Base-by-base conservation (phyloP, 2,113 vertebrate genomes). In the Hirundichthys speculiger region DNA sequence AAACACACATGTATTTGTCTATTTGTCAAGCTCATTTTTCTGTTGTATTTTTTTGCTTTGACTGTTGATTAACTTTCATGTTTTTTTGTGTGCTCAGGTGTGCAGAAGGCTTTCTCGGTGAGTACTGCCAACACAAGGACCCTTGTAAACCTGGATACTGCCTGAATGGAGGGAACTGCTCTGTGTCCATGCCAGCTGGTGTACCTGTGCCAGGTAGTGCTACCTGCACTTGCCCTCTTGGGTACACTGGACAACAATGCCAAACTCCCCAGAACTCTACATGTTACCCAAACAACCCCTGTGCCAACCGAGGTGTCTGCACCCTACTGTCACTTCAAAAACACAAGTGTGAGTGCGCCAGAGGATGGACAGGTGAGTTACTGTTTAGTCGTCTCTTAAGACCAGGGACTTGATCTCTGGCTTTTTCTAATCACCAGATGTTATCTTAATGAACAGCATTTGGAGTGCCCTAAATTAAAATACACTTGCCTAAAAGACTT, bases 91-190 rank as follows among this genome's bases (percentile, higher is more conserved):
- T 89, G 43, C 79, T 18, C 85, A 98, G 96, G 83, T 98, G 96
- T 87, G 89, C 84, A 5, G 87, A 93, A 38, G 96, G 95, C 62
- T 98, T 93, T 73, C 82, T 96, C 73, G 96, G 96, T 49, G 94
- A 96, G 52, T 96, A 96, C 79, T 98, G 96, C 68, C 95, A 98
- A 40, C 93, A 96, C 80, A 94, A 89, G 58, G 94, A 97, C 81
- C 95, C 94, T 6, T 98, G 96, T 38, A 91, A 93, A 43, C 94
- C 92, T 43, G 90, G 87, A 5, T 93, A 89, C 84, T 98, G 96
- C 77, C 89, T 90, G 72, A 95, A 98, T 0, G 94, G 95, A 48
- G 96, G 96, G 8, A 95, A 92, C 38, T 98, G 96, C 77, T 87
- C 63, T 13, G 93, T 93, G 79, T 89, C 84, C 5, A 83, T 92